Evolutionary conservation across 2,113 vertebrate species (phyloP), one percentile per base, ranked within the genome.

Genomic region (Colossoma macropomum): DNA sequence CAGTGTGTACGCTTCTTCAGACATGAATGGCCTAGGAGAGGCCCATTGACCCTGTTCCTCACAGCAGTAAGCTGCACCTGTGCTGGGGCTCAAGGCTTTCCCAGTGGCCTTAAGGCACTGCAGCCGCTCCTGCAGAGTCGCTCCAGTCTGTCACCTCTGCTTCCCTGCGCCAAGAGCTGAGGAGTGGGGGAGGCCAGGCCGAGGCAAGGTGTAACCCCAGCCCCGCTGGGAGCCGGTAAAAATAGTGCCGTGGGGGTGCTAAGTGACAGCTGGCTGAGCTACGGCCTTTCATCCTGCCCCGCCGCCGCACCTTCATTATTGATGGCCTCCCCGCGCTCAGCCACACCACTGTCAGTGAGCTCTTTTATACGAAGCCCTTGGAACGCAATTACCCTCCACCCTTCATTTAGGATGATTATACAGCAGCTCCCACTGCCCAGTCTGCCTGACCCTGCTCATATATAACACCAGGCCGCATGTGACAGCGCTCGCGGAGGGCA

Each of bases 141-240:
- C 62, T 50, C 8, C 54, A 82, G 60, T 54, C 71, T 83, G 81
- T 79, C 81, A 80, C 81, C 85, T 76, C 72, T 75, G 74, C 73
- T 83, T 86, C 81, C 77, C 72, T 34, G 34, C 48, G 72, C 77
- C 38, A 59, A 41, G 76, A 32, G 65, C 60, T 77, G 71, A 86
- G 82, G 19, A 27, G 63, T 77, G 60, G 85, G 56, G 79, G 73
- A 81, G 79, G 75, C 76, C 65, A 19, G 21, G 75, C 71, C 52
- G 21, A 78, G 52, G 73, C 41, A 23, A 60, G 71, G 80, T 81
- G 92, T 93, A 93, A 94, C 92, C 92, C 95, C 92, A 86, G 83
- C 86, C 91, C 71, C 56, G 38, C 90, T 91, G 88, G 91, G 93
- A 92, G 89, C 86, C 84, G 88, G 90, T 92, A 90, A 91, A 92